Evolutionary conservation across 35 echinoderm and acorn worm genomes (phyloP).

Genomic region (Apostichopus japonicus): DNA sequence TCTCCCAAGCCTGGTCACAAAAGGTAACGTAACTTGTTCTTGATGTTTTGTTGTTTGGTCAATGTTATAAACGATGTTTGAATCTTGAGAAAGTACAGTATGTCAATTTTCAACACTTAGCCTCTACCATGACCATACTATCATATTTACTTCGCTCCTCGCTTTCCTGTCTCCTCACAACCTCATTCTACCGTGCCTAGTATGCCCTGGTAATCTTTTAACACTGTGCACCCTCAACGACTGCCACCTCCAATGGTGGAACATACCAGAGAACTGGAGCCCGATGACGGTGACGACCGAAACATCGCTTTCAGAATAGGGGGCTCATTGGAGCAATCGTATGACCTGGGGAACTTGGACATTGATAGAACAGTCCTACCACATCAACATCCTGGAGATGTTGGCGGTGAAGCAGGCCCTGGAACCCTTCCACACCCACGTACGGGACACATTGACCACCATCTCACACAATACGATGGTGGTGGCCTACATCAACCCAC

Average conservation of each 20-base stretch:
- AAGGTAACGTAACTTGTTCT: not conserved
- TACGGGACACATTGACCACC: not conserved
- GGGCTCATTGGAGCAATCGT: not conserved
- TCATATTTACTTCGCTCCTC: too few species aligned
- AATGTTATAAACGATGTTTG: too few species aligned
- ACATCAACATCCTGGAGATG: slow-evolving; percentile 49
- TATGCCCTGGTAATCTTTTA: too few species aligned
- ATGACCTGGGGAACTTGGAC: not conserved
- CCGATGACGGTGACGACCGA: not conserved
- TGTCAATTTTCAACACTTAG: too few species aligned
- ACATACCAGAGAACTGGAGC: too few species aligned
- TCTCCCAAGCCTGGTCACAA: not conserved
- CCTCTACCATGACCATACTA: too few species aligned
- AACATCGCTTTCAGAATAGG: not conserved
- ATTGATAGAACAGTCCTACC: not conserved
- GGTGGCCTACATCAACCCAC: slow-evolving; percentile 61
- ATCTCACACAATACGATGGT: slow-evolving; percentile 40
- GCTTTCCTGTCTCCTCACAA: too few species aligned
- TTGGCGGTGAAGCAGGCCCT: not conserved
- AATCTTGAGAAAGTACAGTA: too few species aligned
- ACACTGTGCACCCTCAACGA: too few species aligned
- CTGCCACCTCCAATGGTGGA: too few species aligned
- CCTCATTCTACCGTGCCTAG: too few species aligned
- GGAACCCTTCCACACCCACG: not conserved
- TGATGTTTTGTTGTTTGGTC: too few species aligned